Conservation (phyloP, 2,888 invertebrate species). For the Phymatocera aterrima region DNA sequence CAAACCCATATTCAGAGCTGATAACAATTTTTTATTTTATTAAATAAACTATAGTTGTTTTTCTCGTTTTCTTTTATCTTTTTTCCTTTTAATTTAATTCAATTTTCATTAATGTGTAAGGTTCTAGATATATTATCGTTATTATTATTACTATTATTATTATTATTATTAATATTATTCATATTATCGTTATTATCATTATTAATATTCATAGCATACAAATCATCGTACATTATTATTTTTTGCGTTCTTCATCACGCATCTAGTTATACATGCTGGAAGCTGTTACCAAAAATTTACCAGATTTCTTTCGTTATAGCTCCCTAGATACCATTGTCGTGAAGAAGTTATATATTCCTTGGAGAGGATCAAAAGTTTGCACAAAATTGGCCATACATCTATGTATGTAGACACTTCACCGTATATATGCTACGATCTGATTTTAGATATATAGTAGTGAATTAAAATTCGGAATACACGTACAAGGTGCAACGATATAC, state of each 20-base stretch:
- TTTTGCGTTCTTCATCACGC: neutral
- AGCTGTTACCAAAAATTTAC: slow-evolving; percentile 61
- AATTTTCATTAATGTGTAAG: slow-evolving; percentile 60
- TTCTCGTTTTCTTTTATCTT: too few species aligned
- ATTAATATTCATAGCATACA: slow-evolving; percentile 53
- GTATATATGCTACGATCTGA: too few species aligned
- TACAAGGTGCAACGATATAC: too few species aligned
- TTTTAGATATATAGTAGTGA: too few species aligned
- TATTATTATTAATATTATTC: too few species aligned
- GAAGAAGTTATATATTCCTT: neutral
- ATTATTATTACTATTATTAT: too few species aligned
- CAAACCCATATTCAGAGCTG: slow-evolving; percentile 46
- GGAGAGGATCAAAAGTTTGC: slow-evolving; percentile 16
- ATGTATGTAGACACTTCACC: too few species aligned
- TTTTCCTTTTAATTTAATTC: too few species aligned
- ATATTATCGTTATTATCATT: too few species aligned
- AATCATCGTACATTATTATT: slow-evolving; percentile 30
- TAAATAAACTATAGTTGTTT: slow-evolving; percentile 62
- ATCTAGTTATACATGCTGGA: slow-evolving; percentile 60
- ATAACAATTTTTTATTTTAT: slow-evolving; percentile 66
- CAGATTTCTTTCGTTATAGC: slow-evolving; percentile 46
- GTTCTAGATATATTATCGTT: slow-evolving; percentile 53
- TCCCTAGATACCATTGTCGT: neutral
- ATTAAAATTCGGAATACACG: too few species aligned
- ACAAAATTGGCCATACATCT: slow-evolving; percentile 4